phyloP scores from a whole-genome alignment of 1,140 invertebrate species.

The Magallana angulata region DNA sequence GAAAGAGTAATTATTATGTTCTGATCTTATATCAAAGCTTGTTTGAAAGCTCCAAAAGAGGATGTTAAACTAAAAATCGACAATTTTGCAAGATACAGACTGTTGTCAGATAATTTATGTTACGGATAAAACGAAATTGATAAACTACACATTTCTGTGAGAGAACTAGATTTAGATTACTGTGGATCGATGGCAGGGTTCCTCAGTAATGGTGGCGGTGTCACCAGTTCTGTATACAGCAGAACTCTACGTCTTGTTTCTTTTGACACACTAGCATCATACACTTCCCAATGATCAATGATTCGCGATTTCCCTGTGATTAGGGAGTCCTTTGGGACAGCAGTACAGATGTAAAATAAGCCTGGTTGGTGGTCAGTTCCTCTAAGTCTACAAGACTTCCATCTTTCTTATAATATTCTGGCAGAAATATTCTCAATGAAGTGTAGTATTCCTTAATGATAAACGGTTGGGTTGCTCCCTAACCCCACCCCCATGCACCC shows the following conservation, averaged over 20 bases:
- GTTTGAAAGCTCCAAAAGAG: too few species aligned
- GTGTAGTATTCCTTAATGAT: too few species aligned
- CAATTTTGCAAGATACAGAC: neutral
- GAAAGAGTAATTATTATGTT: too few species aligned
- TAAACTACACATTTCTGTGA: neutral
- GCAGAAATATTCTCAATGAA: too few species aligned
- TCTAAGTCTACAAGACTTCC: too few species aligned
- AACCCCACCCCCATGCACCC: too few species aligned
- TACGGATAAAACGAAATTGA: neutral
- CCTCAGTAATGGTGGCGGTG: neutral
- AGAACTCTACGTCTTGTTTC: neutral
- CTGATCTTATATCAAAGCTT: too few species aligned
- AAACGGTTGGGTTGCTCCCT: too few species aligned
- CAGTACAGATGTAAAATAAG: slow-evolving; percentile 2
- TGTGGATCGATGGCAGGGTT: neutral
- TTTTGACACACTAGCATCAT: slow-evolving; percentile 23
- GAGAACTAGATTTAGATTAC: too few species aligned
- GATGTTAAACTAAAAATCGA: neutral
- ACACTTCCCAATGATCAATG: slow-evolving; percentile 28
- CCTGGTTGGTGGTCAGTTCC: neutral
- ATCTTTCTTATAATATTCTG: too few species aligned
- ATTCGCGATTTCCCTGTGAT: neutral
- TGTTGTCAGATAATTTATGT: neutral
- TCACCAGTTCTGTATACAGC: neutral
- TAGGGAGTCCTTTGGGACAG: neutral